Evolutionary conservation across 1,140 invertebrate species (phyloP).

Genomic region (Chrysopa pallens): DNA sequence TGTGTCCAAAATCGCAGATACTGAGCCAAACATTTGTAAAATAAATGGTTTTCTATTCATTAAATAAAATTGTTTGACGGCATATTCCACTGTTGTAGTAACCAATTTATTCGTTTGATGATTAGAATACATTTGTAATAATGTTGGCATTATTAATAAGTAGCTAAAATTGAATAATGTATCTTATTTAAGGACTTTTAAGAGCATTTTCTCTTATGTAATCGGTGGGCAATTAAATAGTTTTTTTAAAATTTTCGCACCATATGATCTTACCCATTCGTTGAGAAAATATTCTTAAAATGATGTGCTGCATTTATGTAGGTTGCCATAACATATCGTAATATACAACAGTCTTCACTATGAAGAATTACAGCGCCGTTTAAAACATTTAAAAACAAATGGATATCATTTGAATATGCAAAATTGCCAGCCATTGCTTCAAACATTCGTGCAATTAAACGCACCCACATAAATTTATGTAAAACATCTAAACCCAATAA

Average conservation of each 20-base stretch:
- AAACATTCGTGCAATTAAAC: conserved; percentile 92
- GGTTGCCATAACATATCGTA: conserved; percentile 89
- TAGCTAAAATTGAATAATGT: conserved; percentile 40
- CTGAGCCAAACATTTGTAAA: conserved; percentile 96
- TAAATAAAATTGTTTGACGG: conserved; percentile 96
- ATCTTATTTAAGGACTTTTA: no score
- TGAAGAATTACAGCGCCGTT: conserved; percentile 94
- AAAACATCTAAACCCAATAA: conserved; percentile 86
- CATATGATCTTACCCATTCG: conserved; percentile 57
- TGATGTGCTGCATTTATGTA: conserved; percentile 96
- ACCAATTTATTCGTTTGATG: conserved; percentile 94
- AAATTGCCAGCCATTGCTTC: conserved; percentile 97
- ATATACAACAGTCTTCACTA: conserved; percentile 88
- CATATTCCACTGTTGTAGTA: conserved; percentile 90
- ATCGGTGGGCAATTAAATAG: no score
- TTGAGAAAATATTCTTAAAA: conserved; percentile 98
- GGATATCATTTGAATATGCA: conserved; percentile 92
- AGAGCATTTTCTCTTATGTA: no score
- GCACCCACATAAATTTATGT: conserved; percentile 98
- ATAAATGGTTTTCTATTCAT: conserved; percentile 98
- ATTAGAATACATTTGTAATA: conserved; percentile 91
- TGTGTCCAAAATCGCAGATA: conserved; percentile 88
- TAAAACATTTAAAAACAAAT: conserved; percentile 92
- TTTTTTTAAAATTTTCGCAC: no score
- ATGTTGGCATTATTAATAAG: conserved; percentile 90